Percentiles rank a stretch among this genome's conserved stretches.
phyloP scores from a whole-genome alignment of 2,888 invertebrate species.

The Hirudinaria manillensis region DNA sequence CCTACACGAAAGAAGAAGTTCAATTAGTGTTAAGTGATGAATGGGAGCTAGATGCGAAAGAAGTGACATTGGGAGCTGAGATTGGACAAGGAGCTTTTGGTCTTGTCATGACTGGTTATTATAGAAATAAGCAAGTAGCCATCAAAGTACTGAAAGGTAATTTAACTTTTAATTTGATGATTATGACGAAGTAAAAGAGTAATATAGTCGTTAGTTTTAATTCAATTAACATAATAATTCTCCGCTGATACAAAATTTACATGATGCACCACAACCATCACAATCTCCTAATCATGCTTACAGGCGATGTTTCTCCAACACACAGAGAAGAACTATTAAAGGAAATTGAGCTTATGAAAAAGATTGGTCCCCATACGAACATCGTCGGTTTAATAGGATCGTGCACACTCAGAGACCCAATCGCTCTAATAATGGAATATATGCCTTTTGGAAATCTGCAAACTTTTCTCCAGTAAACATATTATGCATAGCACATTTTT shows the following conservation, averaged over 20 bases:
- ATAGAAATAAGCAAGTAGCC: constrained; percentile 59
- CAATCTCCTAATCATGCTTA: background rate
- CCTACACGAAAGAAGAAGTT: constrained; percentile 28
- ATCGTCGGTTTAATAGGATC: constrained; percentile 71
- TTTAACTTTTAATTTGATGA: background rate
- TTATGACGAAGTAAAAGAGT: no score
- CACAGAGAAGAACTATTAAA: constrained; percentile 65
- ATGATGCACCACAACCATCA: background rate
- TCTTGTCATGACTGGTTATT: constrained; percentile 51
- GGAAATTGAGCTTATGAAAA: constrained; percentile 73
- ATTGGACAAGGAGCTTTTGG: constrained; percentile 53
- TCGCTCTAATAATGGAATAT: constrained; percentile 72
- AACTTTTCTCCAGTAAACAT: constrained; percentile 44
- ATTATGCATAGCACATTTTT: background rate
- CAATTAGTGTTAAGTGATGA: constrained; percentile 41
- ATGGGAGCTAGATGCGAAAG: constrained; percentile 50
- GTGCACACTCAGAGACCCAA: constrained; percentile 63
- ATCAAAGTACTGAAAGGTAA: constrained; percentile 70
- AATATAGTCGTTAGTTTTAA: no score
- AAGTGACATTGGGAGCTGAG: constrained; percentile 48
- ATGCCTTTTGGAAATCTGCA: constrained; percentile 71
- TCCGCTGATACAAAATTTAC: background rate
- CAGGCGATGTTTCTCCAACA: constrained; percentile 51
- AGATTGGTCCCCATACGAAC: constrained; percentile 69
- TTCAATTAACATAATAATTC: no score